phyloP scores from a whole-genome alignment of 1,140 invertebrate species.

The Cyphomyrmex costatus region DNA sequence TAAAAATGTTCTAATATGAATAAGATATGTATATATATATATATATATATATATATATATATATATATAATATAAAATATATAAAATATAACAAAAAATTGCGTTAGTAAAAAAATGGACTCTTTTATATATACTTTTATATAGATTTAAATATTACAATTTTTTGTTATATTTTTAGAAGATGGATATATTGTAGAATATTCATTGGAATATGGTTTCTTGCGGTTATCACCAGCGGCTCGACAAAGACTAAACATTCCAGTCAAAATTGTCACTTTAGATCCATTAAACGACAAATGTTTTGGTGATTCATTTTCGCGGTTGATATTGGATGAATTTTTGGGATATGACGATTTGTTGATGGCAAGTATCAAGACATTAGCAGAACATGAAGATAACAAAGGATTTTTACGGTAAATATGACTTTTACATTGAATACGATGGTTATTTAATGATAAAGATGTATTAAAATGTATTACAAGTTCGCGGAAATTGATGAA shows the following conservation, averaged over 20 bases:
- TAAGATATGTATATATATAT: no score
- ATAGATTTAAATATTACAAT: no score
- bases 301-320: constrained; percentile 97
- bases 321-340: constrained; percentile 96
- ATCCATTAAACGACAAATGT: constrained; percentile 95
- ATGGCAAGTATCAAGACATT: constrained; percentile 98
- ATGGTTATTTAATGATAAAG: constrained; percentile 20
- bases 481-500: neutral
- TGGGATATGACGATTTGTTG: constrained; percentile 98
- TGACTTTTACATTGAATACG: constrained; percentile 5
- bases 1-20: no score
- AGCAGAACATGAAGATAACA: constrained; percentile 98
- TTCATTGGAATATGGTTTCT: constrained; percentile 98
- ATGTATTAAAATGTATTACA: neutral
- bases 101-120: no score
- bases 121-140: no score
- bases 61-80: no score
- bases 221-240: constrained; percentile 95
- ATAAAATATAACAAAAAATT: no score
- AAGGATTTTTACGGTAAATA: constrained; percentile 94
- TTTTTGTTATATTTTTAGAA: constrained; percentile 90
- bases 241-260: constrained; percentile 95
- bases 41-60: no score
- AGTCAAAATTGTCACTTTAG: constrained; percentile 96
- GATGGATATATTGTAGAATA: constrained; percentile 99